phyloP scores from a whole-genome alignment of 2,888 invertebrate species.

The Taphrorychus bicolor region DNA sequence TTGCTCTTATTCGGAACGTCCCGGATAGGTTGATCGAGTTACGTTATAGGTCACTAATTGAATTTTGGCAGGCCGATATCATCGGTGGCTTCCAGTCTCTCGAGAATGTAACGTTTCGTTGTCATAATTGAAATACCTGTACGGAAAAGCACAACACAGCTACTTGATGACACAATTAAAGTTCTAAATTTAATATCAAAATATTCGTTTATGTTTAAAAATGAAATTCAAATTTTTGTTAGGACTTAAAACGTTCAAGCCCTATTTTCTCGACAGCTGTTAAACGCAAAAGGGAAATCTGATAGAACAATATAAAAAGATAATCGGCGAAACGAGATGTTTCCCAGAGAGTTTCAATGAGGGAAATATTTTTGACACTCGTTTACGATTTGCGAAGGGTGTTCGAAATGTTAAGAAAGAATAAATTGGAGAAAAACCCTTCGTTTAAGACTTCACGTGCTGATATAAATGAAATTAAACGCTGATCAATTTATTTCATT shows the following conservation, averaged over 20 bases:
- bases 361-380: neutral
- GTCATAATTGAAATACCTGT: neutral
- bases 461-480: no score
- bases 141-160: neutral
- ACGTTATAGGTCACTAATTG: neutral
- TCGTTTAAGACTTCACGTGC: no score
- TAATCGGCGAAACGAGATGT: neutral
- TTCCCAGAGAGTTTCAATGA: neutral
- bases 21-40: neutral
- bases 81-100: neutral
- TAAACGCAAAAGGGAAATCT: neutral
- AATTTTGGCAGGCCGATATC: neutral
- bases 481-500: no score
- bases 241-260: neutral
- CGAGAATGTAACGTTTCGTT: neutral
- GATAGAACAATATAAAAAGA: constrained; percentile 10
- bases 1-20: neutral
- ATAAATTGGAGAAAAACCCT: neutral
- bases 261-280: neutral
- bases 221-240: no score
- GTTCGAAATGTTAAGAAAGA: neutral
- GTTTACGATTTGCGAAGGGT: neutral
- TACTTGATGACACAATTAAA: neutral
- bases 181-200: no score
- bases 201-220: no score